These are phyloP conservation scores for Cossypha dichroa DNA, from an alignment of 2,797 vertebrate genomes.

Conservation along the genomic window DNA sequence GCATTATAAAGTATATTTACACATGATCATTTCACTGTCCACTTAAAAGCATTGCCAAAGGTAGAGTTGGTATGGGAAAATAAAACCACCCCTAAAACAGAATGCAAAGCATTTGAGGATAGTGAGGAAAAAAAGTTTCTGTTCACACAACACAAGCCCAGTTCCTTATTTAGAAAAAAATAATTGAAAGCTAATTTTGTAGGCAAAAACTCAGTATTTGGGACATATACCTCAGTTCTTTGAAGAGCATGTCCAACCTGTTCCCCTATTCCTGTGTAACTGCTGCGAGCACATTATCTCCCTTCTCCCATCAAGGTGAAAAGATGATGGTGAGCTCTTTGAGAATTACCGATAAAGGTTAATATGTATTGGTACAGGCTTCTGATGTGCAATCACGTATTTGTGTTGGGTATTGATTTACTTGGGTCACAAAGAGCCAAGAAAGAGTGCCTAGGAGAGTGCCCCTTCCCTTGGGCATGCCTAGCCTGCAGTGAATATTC, in stretches of 20 bases:
- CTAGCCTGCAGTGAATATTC: rapidly evolving
- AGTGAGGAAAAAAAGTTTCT: neutral
- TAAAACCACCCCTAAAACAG: neutral
- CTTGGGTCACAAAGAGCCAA: neutral
- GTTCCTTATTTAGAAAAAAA: neutral
- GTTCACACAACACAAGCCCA: neutral
- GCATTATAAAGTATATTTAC: neutral
- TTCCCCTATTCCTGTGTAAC: neutral
- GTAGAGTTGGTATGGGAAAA: neutral
- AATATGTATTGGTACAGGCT: neutral
- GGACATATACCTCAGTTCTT: neutral
- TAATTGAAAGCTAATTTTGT: neutral
- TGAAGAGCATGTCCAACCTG: neutral
- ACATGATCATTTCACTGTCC: neutral
- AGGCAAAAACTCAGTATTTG: neutral
- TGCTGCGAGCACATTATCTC: neutral
- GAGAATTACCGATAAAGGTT: neutral
- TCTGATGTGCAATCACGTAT: rapidly evolving
- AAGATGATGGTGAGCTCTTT: neutral
- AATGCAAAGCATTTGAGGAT: neutral
- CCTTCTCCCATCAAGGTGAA: neutral
- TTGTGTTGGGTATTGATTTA: neutral
- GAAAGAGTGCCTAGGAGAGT: neutral
- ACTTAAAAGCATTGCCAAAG: neutral
- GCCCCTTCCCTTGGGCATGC: neutral